A percentile compares a stretch with the other conserved stretches of the same genome.
Evolutionary conservation across 2,888 invertebrate genomes (phyloP).

Genomic region (Aspidapion aeneum): DNA sequence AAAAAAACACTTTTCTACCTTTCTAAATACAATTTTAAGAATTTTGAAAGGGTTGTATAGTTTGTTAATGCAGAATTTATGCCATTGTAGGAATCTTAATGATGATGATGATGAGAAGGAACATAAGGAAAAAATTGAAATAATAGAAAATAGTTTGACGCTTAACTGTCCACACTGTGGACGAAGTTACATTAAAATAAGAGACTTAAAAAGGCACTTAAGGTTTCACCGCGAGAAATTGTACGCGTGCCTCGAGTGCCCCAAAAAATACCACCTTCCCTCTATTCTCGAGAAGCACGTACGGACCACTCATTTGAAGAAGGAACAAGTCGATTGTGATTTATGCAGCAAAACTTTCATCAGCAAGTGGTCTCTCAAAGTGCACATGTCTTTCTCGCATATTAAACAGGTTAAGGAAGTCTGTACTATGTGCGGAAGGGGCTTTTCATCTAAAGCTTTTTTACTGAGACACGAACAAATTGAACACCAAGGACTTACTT

Average conservation of each 20-base stretch:
- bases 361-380: slow-evolving; percentile 19
- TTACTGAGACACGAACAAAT: slow-evolving; percentile 17
- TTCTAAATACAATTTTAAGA: too few relatives aligned
- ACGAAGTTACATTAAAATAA: background rate
- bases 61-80: too few relatives aligned
- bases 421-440: slow-evolving; percentile 29
- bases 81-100: too few relatives aligned
- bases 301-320: background rate
- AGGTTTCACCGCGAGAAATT: background rate
- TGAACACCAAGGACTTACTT: slow-evolving; percentile 15
- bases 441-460: slow-evolving; percentile 18
- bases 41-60: too few relatives aligned
- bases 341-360: slow-evolving; percentile 22
- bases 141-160: too few relatives aligned
- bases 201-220: background rate
- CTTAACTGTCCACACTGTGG: slow-evolving; percentile 8
- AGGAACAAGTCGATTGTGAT: slow-evolving; percentile 14
- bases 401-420: slow-evolving; percentile 22
- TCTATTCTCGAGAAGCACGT: background rate
- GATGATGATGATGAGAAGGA: too few relatives aligned
- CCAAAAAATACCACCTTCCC: background rate
- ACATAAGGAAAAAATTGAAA: too few relatives aligned
- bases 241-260: background rate
- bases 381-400: slow-evolving; percentile 20
- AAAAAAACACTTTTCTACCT: too few relatives aligned